Evolutionary conservation across 2,797 vertebrate species (phyloP).

Genomic region (Sparus aurata): DNA sequence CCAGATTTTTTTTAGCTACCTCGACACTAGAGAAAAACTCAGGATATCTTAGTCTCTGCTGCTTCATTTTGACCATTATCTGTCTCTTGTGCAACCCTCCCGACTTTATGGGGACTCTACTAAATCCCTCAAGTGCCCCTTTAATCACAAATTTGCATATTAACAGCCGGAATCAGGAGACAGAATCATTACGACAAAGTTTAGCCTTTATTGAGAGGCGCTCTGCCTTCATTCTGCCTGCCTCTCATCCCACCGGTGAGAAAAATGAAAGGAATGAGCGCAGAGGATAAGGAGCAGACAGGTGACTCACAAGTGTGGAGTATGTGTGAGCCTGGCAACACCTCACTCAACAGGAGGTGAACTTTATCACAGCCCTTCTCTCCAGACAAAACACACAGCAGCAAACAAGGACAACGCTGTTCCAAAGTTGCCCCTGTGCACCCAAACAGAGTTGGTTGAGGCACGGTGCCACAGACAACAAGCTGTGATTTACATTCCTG

Average conservation of each 20-base stretch:
- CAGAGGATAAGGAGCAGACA: slow-evolving; percentile 52
- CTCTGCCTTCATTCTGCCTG: neutral
- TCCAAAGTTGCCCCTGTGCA: slow-evolving; percentile 53
- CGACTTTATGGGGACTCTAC: neutral
- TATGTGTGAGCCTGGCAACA: slow-evolving; percentile 57
- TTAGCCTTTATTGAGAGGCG: slow-evolving; percentile 31
- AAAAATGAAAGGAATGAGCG: slow-evolving; percentile 61
- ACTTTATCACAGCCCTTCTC: slow-evolving; percentile 69
- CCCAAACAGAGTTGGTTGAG: slow-evolving; percentile 62
- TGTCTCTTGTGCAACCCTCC: neutral
- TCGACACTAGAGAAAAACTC: neutral
- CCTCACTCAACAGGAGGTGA: slow-evolving; percentile 64
- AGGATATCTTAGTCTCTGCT: neutral
- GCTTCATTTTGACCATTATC: neutral
- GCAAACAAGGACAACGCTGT: slow-evolving; percentile 75
- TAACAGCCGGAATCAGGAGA: neutral
- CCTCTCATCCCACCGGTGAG: slow-evolving; percentile 28
- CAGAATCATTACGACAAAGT: slow-evolving; percentile 38
- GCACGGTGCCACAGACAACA: slow-evolving; percentile 68
- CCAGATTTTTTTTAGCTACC: neutral
- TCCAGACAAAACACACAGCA: slow-evolving; percentile 78
- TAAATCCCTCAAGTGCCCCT: neutral
- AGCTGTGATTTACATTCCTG: slow-evolving; percentile 70
- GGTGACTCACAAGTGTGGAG: slow-evolving; percentile 58
- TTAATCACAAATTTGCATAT: slow-evolving; percentile 17